Conservation (phyloP, 2,888 invertebrate species). For the Deilephila porcellus region DNA sequence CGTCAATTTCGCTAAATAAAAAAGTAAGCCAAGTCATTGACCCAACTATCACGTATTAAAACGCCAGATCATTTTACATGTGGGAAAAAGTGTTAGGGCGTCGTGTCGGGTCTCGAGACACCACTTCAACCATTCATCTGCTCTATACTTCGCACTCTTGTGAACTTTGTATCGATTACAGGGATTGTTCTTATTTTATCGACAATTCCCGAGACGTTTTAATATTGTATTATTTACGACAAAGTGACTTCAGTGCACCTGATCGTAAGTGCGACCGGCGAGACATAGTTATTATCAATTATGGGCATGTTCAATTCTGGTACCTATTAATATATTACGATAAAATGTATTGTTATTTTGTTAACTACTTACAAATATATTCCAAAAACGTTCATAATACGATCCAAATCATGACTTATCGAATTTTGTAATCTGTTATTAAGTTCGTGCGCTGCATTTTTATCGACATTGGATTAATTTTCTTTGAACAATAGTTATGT, state of each 20-base stretch:
- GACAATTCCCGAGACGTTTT: neutral
- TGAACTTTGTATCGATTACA: constrained; percentile 11
- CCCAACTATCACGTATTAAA: constrained; percentile 34
- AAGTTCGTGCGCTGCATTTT: neutral
- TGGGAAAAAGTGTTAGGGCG: constrained; percentile 55
- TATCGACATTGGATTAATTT: neutral
- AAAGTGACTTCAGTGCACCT: no score
- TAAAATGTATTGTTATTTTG: no score
- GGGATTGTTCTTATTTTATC: neutral
- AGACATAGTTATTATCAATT: no score
- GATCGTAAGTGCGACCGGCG: no score
- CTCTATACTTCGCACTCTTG: neutral
- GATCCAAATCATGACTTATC: neutral
- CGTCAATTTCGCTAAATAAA: constrained; percentile 24
- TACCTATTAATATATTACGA: no score
- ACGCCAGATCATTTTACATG: constrained; percentile 58
- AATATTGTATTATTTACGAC: neutral
- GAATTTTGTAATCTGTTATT: neutral
- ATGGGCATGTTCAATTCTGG: no score
- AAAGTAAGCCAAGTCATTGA: constrained; percentile 38
- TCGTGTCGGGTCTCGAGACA: constrained; percentile 47
- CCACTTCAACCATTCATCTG: constrained; percentile 44
- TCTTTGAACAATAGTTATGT: constrained; percentile 2
- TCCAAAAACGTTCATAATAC: neutral
- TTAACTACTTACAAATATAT: neutral